Base-by-base conservation (phyloP, 2,113 vertebrate genomes). In the Crotalus helleri region DNA sequence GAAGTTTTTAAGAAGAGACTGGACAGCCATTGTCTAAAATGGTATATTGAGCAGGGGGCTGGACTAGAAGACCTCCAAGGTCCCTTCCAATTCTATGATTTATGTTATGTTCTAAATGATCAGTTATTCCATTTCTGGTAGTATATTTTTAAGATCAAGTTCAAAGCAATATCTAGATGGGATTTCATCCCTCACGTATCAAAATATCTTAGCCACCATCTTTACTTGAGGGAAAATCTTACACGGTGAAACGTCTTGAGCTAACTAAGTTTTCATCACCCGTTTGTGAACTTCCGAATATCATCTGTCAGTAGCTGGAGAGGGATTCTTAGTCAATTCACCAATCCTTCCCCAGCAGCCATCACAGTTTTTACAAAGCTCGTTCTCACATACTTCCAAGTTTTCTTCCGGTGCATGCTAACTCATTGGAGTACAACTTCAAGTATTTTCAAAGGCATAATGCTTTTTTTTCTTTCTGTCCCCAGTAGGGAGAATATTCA, bases 371-470 rank as follows among this genome's bases (percentile, higher is more conserved):
- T 58, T 88, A 91, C 59, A 33, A 9, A 58, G 90, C 39, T 0
- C 0, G 90, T 85, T 95, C 94, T 89, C 10, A 89, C 93, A 92
- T 89, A 39, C 69, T 93, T 94, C 94, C 92, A 53, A 95, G 92
- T 39, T 91, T 96, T 96, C 94, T 95, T 94, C 93, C 93, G 92
- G 94, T 95, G 0, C 89, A 95, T 96, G 93, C 93, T 90, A 94
- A 95, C 93, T 95, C 95, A 51, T 6, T 39, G 88, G 39, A 97
- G 97, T 95, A 95, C 96, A 95, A 97, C 94, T 97, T 97, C 95
- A 94, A 97, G 96, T 97, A 95, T 97, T 97, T 97, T 98, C 98
- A 97, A 97, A 96, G 92, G 92, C 93, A 95, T 93, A 96, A 97
- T 97, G 39, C 39, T 39, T 39, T 39, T 39, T 69, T 96, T 85